Conservation (phyloP, 2,113 vertebrate genomes). For the Scopus umbretta region DNA sequence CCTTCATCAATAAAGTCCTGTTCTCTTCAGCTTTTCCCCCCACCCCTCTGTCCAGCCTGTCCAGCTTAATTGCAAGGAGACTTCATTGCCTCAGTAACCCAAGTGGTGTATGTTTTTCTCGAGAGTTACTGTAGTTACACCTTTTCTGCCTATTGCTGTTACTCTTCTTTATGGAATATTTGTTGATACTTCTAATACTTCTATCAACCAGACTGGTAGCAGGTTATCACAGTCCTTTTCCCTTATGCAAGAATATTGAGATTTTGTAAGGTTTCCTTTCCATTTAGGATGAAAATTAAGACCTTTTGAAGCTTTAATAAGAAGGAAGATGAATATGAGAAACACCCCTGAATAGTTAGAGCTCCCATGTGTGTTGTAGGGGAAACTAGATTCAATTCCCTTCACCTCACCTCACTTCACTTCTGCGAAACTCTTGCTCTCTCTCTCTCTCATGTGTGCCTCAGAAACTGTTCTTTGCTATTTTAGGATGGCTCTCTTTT, state of each 20-base stretch:
- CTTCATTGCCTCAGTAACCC: background rate
- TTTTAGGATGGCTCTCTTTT: background rate
- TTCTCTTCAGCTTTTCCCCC: background rate
- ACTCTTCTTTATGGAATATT: background rate
- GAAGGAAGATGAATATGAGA: background rate
- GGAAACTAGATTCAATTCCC: background rate
- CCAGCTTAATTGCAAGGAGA: background rate
- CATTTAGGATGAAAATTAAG: background rate
- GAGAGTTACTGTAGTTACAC: background rate
- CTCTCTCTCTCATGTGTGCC: background rate
- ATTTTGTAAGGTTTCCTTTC: background rate
- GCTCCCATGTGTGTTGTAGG: background rate
- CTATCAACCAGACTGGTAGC: background rate
- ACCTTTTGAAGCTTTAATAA: background rate
- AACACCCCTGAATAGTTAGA: background rate
- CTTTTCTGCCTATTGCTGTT: background rate
- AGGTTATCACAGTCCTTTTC: background rate
- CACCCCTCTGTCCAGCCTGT: background rate
- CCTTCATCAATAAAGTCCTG: background rate
- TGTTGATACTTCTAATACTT: background rate
- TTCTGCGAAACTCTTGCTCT: background rate
- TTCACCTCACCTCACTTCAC: background rate
- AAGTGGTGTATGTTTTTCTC: background rate
- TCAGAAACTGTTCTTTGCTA: background rate
- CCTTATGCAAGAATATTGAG: background rate